Evolutionary conservation across 2,888 invertebrate genomes (phyloP).

Genomic region (Ethmia dodecea): DNA sequence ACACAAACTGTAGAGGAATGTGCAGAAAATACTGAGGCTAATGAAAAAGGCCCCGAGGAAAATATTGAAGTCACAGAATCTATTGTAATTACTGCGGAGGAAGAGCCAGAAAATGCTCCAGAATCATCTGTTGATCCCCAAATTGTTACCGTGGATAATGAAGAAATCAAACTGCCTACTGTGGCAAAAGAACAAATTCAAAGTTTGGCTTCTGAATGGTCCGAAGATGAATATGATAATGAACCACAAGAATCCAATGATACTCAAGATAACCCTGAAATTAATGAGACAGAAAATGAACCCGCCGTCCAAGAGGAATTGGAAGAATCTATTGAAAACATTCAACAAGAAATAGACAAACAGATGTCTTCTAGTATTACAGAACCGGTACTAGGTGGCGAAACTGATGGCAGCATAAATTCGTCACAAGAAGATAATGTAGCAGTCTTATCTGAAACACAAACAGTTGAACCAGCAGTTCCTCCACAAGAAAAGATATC

Average conservation of each 20-base stretch:
- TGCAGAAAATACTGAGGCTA: constrained; percentile 11
- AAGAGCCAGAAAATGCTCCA: constrained; percentile 1
- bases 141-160: constrained; percentile 20
- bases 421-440: constrained; percentile 26
- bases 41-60: constrained; percentile 23
- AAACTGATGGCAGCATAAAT: constrained; percentile 33
- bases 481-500: constrained; percentile 48
- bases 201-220: constrained; percentile 54
- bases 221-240: constrained; percentile 40
- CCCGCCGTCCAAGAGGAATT: constrained; percentile 28
- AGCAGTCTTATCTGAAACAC: constrained; percentile 20
- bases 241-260: constrained; percentile 4
- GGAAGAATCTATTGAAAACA: constrained; percentile 69
- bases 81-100: neutral
- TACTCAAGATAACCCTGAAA: constrained; percentile 1
- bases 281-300: constrained; percentile 11
- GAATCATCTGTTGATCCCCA: constrained; percentile 16
- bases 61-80: constrained; percentile 23
- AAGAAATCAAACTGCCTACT: constrained; percentile 18
- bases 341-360: constrained; percentile 65
- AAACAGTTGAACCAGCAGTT: constrained; percentile 14
- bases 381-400: constrained; percentile 13
- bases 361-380: constrained; percentile 26
- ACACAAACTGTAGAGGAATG: constrained; percentile 7
- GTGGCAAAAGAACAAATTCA: constrained; percentile 37